Conservation (phyloP, 2,113 vertebrate species). For the cattle (Bos taurus) region DNA sequence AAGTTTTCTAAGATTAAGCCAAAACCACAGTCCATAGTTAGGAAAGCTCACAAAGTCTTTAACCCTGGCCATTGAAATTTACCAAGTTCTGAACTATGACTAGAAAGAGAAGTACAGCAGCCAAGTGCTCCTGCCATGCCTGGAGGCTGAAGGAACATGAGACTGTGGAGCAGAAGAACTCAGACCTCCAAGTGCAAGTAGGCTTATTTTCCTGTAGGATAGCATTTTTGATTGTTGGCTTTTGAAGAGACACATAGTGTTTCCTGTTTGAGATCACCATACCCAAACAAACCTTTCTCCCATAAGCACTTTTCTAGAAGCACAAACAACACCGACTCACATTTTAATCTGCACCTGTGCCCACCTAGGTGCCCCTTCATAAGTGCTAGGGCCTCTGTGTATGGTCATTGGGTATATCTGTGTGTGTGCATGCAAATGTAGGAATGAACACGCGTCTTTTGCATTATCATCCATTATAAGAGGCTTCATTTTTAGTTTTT, state of each 20-base stretch:
- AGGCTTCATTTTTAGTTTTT: background rate
- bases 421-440: background rate
- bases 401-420: background rate
- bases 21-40: constrained; percentile 92
- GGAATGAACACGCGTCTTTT: background rate
- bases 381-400: background rate
- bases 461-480: constrained; percentile 71
- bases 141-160: constrained; percentile 92
- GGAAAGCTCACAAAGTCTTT: constrained; percentile 91
- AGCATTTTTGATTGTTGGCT: constrained; percentile 44
- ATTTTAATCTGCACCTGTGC: constrained; percentile 13
- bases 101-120: constrained; percentile 93
- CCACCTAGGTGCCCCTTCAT: background rate
- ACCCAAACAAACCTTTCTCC: constrained; percentile 77
- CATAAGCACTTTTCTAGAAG: constrained; percentile 82
- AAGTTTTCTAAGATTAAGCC: constrained; percentile 91
- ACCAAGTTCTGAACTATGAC: constrained; percentile 84
- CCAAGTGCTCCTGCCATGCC: constrained; percentile 89
- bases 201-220: constrained; percentile 84
- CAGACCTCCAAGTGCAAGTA: constrained; percentile 87
- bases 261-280: constrained; percentile 80
- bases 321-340: constrained; percentile 74
- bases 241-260: constrained; percentile 81
- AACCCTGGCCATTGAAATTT: constrained; percentile 93
- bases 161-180: constrained; percentile 89